phyloP scores from a whole-genome alignment of 2,888 invertebrate genomes.

The Micropterix aruncella region DNA sequence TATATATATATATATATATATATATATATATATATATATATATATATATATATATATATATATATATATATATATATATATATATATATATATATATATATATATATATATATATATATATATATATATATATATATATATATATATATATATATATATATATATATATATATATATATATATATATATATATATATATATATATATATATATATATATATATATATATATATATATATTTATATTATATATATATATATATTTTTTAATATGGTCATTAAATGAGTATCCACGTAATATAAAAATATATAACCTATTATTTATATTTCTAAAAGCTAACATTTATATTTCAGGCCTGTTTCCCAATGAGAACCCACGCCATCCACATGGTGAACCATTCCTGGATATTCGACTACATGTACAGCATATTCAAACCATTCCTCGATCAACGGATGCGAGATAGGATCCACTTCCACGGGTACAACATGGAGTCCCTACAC shows the following conservation, averaged over 20 bases:
- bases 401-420: constrained; percentile 68
- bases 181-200: not conserved
- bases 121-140: too few species aligned
- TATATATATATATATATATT: constrained; percentile 5
- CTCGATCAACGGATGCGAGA: constrained; percentile 53
- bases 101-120: too few species aligned
- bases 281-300: too few species aligned
- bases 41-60: too few species aligned
- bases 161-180: constrained; percentile 2
- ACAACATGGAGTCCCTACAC: constrained; percentile 57
- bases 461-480: constrained; percentile 55
- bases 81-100: too few species aligned
- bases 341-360: constrained; percentile 41
- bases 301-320: not conserved
- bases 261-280: too few species aligned
- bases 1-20: too few species aligned
- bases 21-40: too few species aligned
- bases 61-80: too few species aligned
- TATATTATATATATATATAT: constrained; percentile 2
- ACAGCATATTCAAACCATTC: constrained; percentile 64
- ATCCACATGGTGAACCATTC: constrained; percentile 70
- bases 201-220: not conserved
- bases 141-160: constrained; percentile 4
- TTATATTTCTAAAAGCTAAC: not conserved
- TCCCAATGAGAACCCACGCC: constrained; percentile 57